phyloP scores from a whole-genome alignment of 2,113 vertebrate species.

The Agapornis roseicollis region DNA sequence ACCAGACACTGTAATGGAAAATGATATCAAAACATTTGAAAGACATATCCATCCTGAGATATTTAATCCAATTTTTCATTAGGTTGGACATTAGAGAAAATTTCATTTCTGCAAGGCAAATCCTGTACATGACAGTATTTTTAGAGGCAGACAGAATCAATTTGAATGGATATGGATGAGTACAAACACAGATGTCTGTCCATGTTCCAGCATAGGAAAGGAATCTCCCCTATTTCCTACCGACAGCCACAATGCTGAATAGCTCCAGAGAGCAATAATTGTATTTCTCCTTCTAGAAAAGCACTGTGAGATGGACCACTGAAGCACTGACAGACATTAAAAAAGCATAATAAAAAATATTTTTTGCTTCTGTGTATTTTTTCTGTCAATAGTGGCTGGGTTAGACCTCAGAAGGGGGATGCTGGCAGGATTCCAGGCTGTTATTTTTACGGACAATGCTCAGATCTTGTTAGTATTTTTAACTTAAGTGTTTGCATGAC shows the following conservation, averaged over 20 bases:
- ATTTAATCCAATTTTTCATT: constrained; percentile 34
- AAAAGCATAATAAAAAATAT: not conserved
- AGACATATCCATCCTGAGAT: not conserved
- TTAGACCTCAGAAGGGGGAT: not conserved
- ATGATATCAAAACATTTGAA: not conserved
- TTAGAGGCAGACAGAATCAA: not conserved
- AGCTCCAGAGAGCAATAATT: not conserved
- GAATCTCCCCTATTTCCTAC: not conserved
- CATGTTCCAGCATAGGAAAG: not conserved
- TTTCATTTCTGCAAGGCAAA: constrained; percentile 40
- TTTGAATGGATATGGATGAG: not conserved
- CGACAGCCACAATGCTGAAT: not conserved
- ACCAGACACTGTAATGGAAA: not conserved
- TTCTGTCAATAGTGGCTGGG: not conserved
- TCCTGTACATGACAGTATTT: not conserved
- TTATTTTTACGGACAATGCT: not conserved
- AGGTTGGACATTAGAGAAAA: constrained; percentile 6
- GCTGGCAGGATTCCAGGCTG: not conserved
- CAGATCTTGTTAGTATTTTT: not conserved
- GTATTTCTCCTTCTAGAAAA: not conserved
- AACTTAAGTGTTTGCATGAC: not conserved
- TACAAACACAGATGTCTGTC: not conserved
- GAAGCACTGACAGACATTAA: not conserved
- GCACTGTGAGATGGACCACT: not conserved
- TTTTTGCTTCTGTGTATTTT: not conserved